Percentiles rank a stretch among this genome's conserved stretches.
These are phyloP conservation scores for Spilarctia lutea DNA, from an alignment of 2,888 invertebrate species.

Conservation along the genomic window DNA sequence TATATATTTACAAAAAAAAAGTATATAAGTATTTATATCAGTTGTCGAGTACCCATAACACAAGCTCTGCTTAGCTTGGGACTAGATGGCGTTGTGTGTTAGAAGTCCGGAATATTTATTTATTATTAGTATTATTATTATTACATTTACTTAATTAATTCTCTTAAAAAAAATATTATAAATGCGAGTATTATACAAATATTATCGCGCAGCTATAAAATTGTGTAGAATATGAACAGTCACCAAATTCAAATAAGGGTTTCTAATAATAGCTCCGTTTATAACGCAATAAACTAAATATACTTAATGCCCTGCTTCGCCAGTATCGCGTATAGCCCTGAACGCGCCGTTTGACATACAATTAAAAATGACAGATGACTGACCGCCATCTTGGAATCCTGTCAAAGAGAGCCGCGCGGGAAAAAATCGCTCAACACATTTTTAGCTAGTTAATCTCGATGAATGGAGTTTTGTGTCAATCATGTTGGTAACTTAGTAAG, in stretches of 20 bases:
- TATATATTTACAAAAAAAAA: too few relatives aligned
- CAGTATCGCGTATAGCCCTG: constrained; percentile 37
- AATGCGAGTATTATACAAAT: too few relatives aligned
- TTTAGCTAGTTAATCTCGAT: constrained; percentile 71
- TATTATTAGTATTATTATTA: too few relatives aligned
- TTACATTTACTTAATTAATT: neutral
- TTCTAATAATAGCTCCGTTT: constrained; percentile 76
- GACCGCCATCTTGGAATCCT: constrained; percentile 73
- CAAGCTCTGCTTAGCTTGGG: too few relatives aligned
- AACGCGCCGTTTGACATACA: constrained; percentile 78
- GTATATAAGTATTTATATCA: too few relatives aligned
- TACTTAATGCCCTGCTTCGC: constrained; percentile 74
- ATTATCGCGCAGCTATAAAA: neutral
- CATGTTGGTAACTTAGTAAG: constrained; percentile 48
- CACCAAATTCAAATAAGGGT: constrained; percentile 70
- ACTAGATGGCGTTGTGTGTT: too few relatives aligned
- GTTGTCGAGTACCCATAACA: too few relatives aligned
- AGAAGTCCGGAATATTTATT: too few relatives aligned
- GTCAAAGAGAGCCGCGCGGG: constrained; percentile 71
- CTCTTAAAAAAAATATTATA: neutral
- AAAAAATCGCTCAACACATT: constrained; percentile 72
- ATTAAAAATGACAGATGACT: constrained; percentile 86
- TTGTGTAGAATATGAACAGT: constrained; percentile 22
- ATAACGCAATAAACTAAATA: constrained; percentile 84
- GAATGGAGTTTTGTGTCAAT: constrained; percentile 68